These are phyloP conservation scores for Phymatocera aterrima DNA, from an alignment of 2,888 invertebrate genomes.

Conservation along the genomic window DNA sequence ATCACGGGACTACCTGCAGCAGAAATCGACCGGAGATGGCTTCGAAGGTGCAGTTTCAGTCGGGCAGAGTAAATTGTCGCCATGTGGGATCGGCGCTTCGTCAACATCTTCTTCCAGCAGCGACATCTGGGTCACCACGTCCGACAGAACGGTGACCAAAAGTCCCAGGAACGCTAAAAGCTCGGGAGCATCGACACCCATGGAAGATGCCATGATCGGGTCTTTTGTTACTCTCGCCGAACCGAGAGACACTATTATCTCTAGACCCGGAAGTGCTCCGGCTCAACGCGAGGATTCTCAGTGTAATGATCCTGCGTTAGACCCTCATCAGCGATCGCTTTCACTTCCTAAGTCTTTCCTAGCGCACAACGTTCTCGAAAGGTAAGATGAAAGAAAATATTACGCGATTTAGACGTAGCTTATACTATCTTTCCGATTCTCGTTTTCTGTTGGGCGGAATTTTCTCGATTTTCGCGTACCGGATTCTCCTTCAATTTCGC, in stretches of 20 bases:
- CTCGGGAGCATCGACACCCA: conserved; percentile 76
- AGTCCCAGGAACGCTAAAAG: conserved; percentile 75
- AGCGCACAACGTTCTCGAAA: conserved; percentile 68
- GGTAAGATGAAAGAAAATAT: conserved; percentile 62
- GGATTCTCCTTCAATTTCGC: too few relatives aligned
- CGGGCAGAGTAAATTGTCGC: conserved; percentile 52
- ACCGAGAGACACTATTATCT: conserved; percentile 72
- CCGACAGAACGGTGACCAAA: conserved; percentile 75
- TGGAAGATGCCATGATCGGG: conserved; percentile 72
- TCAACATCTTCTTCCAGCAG: conserved; percentile 76
- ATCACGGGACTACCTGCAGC: conserved; percentile 57
- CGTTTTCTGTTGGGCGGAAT: too few relatives aligned
- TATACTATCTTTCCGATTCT: background rate
- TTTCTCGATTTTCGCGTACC: too few relatives aligned
- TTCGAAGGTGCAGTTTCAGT: conserved; percentile 52
- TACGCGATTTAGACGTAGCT: too few relatives aligned
- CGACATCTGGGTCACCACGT: conserved; percentile 77
- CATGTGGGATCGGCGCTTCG: conserved; percentile 61
- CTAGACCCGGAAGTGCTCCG: conserved; percentile 78
- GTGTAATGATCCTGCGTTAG: conserved; percentile 60
- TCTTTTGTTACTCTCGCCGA: conserved; percentile 65
- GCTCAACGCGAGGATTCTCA: conserved; percentile 68
- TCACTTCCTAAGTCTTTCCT: conserved; percentile 76
- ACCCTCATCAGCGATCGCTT: conserved; percentile 74
- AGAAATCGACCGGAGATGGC: conserved; percentile 57